Percentiles rank a stretch among this genome's conserved stretches.
phyloP scores from a whole-genome alignment of 2,888 invertebrate genomes.

The Hipparchia semele region DNA sequence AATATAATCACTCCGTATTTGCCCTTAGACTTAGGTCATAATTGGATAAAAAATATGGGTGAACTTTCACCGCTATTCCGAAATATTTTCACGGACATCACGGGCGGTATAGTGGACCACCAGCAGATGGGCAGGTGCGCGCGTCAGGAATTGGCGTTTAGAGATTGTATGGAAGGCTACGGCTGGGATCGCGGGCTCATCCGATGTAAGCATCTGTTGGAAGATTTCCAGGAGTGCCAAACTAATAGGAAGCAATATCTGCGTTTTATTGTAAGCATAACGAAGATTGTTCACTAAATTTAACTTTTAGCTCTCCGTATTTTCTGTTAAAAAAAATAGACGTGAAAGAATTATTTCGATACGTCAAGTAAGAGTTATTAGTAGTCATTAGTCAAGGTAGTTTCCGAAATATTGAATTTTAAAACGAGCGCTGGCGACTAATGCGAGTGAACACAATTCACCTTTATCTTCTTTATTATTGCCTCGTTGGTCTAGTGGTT shows the following conservation, averaged over 20 bases:
- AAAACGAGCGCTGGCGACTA: too few relatives aligned
- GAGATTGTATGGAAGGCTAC: conserved; percentile 91
- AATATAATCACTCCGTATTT: too few relatives aligned
- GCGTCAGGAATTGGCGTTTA: conserved; percentile 85
- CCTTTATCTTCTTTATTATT: too few relatives aligned
- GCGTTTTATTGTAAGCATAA: conserved; percentile 77
- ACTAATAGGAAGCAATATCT: conserved; percentile 79
- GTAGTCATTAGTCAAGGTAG: too few relatives aligned
- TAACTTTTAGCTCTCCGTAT: too few relatives aligned
- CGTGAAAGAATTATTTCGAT: too few relatives aligned
- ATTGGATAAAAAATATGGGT: conserved; percentile 9
- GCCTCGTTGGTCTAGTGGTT: too few relatives aligned
- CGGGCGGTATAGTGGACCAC: conserved; percentile 83
- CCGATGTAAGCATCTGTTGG: conserved; percentile 83
- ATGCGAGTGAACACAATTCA: too few relatives aligned
- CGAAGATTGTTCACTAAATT: background rate
- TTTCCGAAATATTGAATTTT: too few relatives aligned
- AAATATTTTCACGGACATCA: conserved; percentile 87
- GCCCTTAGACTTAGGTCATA: too few relatives aligned
- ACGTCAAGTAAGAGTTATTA: too few relatives aligned
- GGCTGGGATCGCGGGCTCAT: conserved; percentile 83
- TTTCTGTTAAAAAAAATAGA: too few relatives aligned
- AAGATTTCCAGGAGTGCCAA: conserved; percentile 88
- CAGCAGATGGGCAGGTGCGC: conserved; percentile 85
- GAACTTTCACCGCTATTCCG: conserved; percentile 83